phyloP scores from a whole-genome alignment of 2,888 invertebrate species.

The Ephialtes manifestator region DNA sequence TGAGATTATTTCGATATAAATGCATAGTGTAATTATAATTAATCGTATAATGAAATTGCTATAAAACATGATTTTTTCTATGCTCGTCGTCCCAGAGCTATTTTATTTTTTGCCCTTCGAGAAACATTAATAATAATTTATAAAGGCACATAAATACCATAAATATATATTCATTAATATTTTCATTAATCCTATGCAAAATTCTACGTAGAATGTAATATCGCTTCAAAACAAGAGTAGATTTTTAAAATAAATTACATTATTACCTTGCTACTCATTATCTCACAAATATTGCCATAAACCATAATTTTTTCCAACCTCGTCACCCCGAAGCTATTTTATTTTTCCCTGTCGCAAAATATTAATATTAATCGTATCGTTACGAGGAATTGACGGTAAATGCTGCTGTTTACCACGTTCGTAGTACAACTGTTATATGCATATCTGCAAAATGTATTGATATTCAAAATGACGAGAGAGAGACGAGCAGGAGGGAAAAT shows the following conservation, averaged over 20 bases:
- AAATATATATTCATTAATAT: no score
- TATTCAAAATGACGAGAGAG: conserved; percentile 55
- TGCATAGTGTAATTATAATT: no score
- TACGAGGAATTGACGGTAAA: conserved; percentile 9
- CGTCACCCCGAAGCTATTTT: not conserved
- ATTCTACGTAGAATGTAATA: not conserved
- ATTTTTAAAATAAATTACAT: no score
- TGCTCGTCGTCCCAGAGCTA: not conserved
- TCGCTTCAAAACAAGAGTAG: no score
- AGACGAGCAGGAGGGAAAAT: not conserved
- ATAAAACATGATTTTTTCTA: not conserved
- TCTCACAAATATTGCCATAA: not conserved
- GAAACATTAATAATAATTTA: no score
- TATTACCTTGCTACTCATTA: no score
- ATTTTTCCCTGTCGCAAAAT: not conserved
- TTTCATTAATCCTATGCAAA: not conserved
- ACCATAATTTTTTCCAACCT: not conserved
- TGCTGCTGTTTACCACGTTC: not conserved
- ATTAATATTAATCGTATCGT: conserved; percentile 16
- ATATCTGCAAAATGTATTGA: conserved; percentile 35
- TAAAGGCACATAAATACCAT: no score
- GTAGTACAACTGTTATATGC: not conserved
- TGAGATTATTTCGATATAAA: not conserved
- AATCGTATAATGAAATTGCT: no score
- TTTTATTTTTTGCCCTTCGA: not conserved